These are phyloP conservation scores for Seriola aureovittata DNA, from an alignment of 2,113 vertebrate genomes.

Conservation along the genomic window DNA sequence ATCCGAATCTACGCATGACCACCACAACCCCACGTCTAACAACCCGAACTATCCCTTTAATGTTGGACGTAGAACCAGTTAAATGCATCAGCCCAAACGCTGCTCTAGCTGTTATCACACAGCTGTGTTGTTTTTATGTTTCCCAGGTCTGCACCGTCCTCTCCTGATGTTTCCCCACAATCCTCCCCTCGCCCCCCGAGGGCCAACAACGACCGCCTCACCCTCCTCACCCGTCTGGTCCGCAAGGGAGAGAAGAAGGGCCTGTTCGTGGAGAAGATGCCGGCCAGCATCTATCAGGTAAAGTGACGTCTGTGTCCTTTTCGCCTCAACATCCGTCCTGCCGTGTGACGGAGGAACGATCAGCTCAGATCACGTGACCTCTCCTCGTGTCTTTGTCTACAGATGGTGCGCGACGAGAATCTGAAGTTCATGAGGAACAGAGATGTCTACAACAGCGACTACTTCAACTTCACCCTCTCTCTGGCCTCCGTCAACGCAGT, in stretches of 20 bases:
- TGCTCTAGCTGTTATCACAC: neutral
- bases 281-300: constrained; percentile 97
- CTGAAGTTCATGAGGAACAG: constrained; percentile 99
- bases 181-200: constrained; percentile 96
- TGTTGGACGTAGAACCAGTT: no score
- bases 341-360: neutral
- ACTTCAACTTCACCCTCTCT: constrained; percentile 98
- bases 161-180: constrained; percentile 96
- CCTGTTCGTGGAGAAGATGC: constrained; percentile 99
- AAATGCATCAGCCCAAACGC: no score
- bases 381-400: neutral
- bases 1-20: no score
- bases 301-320: neutral
- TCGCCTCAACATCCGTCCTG: no score
- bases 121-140: constrained; percentile 10
- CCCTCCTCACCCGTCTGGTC: constrained; percentile 96
- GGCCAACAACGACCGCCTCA: constrained; percentile 96
- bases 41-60: no score
- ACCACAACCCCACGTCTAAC: no score
- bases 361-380: neutral
- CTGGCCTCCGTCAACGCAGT: constrained; percentile 96
- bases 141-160: constrained; percentile 95
- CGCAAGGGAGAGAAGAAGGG: constrained; percentile 98
- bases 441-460: constrained; percentile 98
- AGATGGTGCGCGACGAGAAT: constrained; percentile 99